phyloP scores from a whole-genome alignment of 2,797 vertebrate genomes.

The Varecia variegata region DNA sequence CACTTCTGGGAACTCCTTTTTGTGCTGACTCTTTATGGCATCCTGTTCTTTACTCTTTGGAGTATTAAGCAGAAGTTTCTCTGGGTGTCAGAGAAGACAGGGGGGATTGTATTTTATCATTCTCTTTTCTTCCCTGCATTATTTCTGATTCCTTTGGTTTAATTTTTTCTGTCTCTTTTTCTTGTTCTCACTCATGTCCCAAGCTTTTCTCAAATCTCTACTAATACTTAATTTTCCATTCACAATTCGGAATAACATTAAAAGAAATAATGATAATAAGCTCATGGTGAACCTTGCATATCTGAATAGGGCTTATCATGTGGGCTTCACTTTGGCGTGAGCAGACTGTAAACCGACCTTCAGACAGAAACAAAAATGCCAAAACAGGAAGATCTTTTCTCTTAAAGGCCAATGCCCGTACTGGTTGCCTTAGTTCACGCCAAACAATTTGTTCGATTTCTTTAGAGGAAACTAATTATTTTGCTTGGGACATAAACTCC shows the following conservation, averaged over 20 bases:
- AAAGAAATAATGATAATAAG: neutral
- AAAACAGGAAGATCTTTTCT: neutral
- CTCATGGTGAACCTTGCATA: neutral
- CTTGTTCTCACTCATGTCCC: neutral
- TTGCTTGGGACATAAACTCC: neutral
- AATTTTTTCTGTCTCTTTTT: neutral
- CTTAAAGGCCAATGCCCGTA: neutral
- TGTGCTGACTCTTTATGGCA: neutral
- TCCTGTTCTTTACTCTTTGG: neutral
- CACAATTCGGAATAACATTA: neutral
- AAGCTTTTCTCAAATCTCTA: neutral
- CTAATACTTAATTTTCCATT: constrained; percentile 42
- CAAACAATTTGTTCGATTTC: neutral
- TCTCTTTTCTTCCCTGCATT: neutral
- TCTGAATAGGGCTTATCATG: neutral
- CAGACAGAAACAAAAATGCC: neutral
- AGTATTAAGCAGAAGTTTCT: neutral
- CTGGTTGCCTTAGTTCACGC: neutral
- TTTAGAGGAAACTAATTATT: neutral
- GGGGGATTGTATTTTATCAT: neutral
- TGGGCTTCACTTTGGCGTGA: neutral
- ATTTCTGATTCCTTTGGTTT: neutral
- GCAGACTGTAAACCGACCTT: neutral
- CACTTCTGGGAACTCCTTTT: constrained; percentile 1
- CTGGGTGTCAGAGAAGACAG: neutral